Base-by-base conservation (phyloP, 2,797 vertebrate genomes). In the Monodelphis domestica region DNA sequence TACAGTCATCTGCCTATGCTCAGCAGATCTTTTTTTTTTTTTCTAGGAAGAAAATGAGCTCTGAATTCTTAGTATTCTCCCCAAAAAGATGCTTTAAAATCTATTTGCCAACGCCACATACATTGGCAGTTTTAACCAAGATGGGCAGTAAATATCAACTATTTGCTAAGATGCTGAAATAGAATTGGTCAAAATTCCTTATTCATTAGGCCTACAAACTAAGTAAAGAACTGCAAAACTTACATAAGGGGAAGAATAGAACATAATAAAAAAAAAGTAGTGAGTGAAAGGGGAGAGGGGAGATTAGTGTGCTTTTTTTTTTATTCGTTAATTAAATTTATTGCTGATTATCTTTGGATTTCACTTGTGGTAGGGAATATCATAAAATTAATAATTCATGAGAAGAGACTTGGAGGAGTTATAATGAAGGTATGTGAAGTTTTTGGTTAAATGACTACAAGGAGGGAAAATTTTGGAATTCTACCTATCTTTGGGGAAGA, bases 91-190 rank as follows among this genome's bases (percentile, higher is more conserved):
- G 30, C 5, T 95, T 93, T 87, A 95, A 87, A 56, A 70, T 95
- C 95, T 96, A 95, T 97, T 57, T 96, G 95, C 94, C 96, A 96
- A 93, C 56, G 95, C 54, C 89, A 92, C 90, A 87, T 87, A 92
- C 87, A 21, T 33, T 63, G 53, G 54, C 53, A 92, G 50, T 97
- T 84, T 52, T 91, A 92, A 95, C 78, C 95, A 92, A 95, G 91
- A 70, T 96, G 78, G 90, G 88, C 6, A 93, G 87, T 91, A 53
- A 91, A 91, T 54, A 59, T 53, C 84, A 28, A 0, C 78, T 94
- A 91, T 52, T 53, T 95, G 97, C 96, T 96, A 97, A 91, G 30
- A 38, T 87, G 90, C 45, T 54, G 91, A 70, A 55, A 51, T 0
- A 90, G 92, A 97, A 94, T 33, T 90, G 87, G 95, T 94, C 88